Conservation (phyloP, 92 coral and sea anemone genomes). For the Siderastrea radians region DNA sequence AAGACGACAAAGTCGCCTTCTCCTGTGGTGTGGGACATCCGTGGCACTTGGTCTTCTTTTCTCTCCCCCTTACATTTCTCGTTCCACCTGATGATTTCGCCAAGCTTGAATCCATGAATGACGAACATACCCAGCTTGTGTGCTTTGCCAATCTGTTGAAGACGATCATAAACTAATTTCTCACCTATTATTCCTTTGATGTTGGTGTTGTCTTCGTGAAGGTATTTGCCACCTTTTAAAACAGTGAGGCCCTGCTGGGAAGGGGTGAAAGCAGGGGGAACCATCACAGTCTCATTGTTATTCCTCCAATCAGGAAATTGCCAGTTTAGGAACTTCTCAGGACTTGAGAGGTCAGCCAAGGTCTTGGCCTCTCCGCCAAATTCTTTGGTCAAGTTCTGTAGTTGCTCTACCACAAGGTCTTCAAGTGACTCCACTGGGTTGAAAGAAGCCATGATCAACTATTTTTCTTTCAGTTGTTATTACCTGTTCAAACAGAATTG, state of each 20-base stretch:
- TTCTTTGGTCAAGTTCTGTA: slow-evolving; percentile 11
- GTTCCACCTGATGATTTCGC: slow-evolving; percentile 38
- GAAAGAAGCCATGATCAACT: background rate
- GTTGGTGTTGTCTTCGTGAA: slow-evolving; percentile 28
- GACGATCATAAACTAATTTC: slow-evolving; percentile 35
- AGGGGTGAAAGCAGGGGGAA: slow-evolving; percentile 51
- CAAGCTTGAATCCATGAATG: slow-evolving; percentile 47
- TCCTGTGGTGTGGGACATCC: background rate
- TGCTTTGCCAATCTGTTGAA: slow-evolving; percentile 33
- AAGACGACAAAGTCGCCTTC: slow-evolving; percentile 57
- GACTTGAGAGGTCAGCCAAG: slow-evolving; percentile 22
- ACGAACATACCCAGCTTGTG: slow-evolving; percentile 62
- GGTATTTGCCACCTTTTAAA: slow-evolving; percentile 26
- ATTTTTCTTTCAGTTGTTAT: background rate
- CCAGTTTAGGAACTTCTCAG: slow-evolving; percentile 39
- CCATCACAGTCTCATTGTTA: slow-evolving; percentile 56
- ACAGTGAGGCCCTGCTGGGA: slow-evolving; percentile 10
- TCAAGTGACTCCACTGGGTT: background rate
- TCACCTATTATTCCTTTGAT: slow-evolving; percentile 41
- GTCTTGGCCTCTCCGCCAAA: slow-evolving; percentile 23
- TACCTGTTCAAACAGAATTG: background rate
- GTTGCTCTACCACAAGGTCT: background rate
- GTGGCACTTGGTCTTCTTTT: slow-evolving; percentile 5
- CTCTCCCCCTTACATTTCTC: slow-evolving; percentile 3
- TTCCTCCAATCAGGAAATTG: slow-evolving; percentile 62